phyloP scores from a whole-genome alignment of 2,113 vertebrate species.

The Eptesicus fuscus region DNA sequence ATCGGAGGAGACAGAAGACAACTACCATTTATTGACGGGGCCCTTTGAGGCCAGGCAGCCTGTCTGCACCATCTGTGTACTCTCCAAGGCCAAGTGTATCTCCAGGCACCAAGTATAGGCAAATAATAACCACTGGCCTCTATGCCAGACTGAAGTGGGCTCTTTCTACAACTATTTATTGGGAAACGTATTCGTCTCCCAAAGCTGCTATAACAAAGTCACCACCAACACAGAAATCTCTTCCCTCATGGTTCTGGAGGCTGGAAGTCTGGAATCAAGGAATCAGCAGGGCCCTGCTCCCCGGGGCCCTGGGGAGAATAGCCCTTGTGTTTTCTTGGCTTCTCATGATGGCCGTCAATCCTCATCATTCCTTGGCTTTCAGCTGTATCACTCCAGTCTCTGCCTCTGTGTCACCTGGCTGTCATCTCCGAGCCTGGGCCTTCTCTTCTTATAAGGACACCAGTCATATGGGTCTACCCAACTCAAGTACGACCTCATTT shows the following conservation, averaged over 20 bases:
- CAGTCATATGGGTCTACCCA: rapidly evolving
- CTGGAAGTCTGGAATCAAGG: not conserved
- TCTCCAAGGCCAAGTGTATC: not conserved
- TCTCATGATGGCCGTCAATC: rapidly evolving
- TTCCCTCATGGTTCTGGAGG: rapidly evolving
- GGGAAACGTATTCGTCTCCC: not conserved
- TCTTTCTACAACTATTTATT: not conserved
- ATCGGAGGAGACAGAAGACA: no score
- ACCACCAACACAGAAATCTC: not conserved
- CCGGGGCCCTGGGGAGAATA: rapidly evolving
- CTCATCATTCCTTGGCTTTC: not conserved
- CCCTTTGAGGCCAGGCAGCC: not conserved
- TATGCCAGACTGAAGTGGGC: not conserved
- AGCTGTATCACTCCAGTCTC: rapidly evolving
- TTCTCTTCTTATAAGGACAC: not conserved
- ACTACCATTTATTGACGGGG: no score
- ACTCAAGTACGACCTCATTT: rapidly evolving
- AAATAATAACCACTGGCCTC: rapidly evolving
- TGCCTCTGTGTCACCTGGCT: not conserved
- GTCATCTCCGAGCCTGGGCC: rapidly evolving
- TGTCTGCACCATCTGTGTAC: rapidly evolving
- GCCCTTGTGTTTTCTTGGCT: not conserved
- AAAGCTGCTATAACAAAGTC: not conserved
- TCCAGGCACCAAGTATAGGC: not conserved
- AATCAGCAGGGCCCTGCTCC: not conserved